Percentiles rank a stretch among this genome's conserved stretches.
phyloP scores from a whole-genome alignment of 2,888 invertebrate genomes.

The Hypselothyrea guttata region DNA sequence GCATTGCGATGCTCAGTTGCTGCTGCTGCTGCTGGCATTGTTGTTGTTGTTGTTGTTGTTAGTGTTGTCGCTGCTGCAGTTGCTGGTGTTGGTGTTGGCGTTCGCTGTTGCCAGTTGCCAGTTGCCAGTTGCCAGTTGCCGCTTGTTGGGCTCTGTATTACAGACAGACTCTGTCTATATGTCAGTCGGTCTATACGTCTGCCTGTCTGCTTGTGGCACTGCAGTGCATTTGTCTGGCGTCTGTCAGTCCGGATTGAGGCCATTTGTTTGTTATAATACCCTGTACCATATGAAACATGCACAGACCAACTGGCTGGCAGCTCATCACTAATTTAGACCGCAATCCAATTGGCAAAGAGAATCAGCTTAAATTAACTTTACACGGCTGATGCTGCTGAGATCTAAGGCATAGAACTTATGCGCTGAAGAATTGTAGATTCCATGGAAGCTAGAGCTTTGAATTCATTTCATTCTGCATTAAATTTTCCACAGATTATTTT shows the following conservation, averaged over 20 bases:
- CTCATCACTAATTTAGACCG: background rate
- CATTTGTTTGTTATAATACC: slow-evolving; percentile 51
- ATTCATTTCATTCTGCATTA: too few relatives aligned
- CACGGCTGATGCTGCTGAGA: too few relatives aligned
- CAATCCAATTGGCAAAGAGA: background rate
- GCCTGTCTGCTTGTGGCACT: slow-evolving; percentile 69
- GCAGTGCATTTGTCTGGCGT: slow-evolving; percentile 75
- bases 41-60: slow-evolving; percentile 14
- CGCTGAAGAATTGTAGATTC: too few relatives aligned
- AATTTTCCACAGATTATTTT: too few relatives aligned
- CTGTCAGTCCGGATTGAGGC: slow-evolving; percentile 52
- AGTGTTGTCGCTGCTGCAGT: slow-evolving; percentile 14
- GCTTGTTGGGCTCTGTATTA: slow-evolving; percentile 19
- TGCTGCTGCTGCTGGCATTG: slow-evolving; percentile 7
- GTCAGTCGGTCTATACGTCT: background rate
- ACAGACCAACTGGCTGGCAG: background rate
- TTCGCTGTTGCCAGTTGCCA: slow-evolving; percentile 8
- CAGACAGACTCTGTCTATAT: background rate
- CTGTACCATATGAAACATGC: slow-evolving; percentile 17
- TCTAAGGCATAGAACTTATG: too few relatives aligned
- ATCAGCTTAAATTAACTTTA: background rate
- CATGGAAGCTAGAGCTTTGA: background rate
- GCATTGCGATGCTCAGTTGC: slow-evolving; percentile 52
- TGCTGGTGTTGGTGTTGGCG: slow-evolving; percentile 3
- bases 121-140: slow-evolving; percentile 19